Conservation (phyloP, 2,888 invertebrate genomes). For the Suillia variegata region DNA sequence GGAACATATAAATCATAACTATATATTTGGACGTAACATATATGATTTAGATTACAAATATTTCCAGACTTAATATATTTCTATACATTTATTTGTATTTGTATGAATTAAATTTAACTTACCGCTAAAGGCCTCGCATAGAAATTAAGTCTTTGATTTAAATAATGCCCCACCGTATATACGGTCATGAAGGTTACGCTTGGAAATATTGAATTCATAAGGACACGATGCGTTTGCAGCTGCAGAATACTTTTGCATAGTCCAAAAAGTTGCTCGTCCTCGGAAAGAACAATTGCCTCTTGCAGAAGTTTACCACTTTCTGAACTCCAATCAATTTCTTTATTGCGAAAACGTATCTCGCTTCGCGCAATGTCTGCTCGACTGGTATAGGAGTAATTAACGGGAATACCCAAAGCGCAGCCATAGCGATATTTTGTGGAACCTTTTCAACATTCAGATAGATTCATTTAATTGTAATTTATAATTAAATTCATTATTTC, state of each 20-base stretch:
- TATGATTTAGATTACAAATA: too few relatives aligned
- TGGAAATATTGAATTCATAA: conserved; percentile 66
- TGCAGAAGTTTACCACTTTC: conserved; percentile 68
- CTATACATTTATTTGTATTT: too few relatives aligned
- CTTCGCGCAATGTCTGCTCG: conserved; percentile 65
- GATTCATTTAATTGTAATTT: too few relatives aligned
- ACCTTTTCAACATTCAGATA: too few relatives aligned
- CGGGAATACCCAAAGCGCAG: conserved; percentile 74
- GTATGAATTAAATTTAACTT: conserved; percentile 33
- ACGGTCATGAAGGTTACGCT: conserved; percentile 62
- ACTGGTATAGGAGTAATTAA: conserved; percentile 69
- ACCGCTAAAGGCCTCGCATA: conserved; percentile 64
- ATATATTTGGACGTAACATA: too few relatives aligned
- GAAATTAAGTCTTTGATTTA: conserved; percentile 66
- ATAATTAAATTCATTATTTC: too few relatives aligned
- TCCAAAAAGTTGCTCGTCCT: conserved; percentile 80
- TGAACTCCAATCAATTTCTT: conserved; percentile 70
- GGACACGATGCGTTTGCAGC: conserved; percentile 66
- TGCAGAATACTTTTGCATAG: conserved; percentile 76
- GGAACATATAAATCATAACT: too few relatives aligned
- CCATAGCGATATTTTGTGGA: conserved; percentile 67
- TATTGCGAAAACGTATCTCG: conserved; percentile 68
- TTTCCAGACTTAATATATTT: too few relatives aligned
- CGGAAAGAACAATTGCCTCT: conserved; percentile 73
- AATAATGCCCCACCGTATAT: conserved; percentile 63